Base-by-base conservation (phyloP, 64 coral and sea anemone species). In the Anthopleura sola region DNA sequence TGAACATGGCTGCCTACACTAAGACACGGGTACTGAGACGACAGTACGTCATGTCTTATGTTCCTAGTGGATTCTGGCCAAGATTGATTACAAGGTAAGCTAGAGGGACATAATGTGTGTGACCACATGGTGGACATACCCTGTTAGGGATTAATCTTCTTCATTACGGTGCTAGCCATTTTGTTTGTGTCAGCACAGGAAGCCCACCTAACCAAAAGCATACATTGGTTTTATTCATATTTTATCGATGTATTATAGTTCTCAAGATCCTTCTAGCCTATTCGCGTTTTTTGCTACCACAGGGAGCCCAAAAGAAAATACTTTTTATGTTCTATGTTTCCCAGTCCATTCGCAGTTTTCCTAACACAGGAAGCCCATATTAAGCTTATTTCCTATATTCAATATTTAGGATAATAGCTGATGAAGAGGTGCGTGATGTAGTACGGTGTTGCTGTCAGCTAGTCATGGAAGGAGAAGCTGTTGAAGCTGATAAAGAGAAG, bases 31-130 rank as follows among this genome's bases (percentile, higher is more conserved):
- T 99, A 1, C 60, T 99, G 26, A 81, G 96, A 49, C 49, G 96
- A 58, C 96, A 99, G 60, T 91, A 99, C 76, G 90, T 99, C 34
- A 99, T 99, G 96, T 99, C 96, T 9, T 99, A 99, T 90, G 90
- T 99, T 18, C 96, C 96, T 11, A 94, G 96, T 82, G 96, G 96
- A 12, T 99, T 99, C 53, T 99, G 96, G 96, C 92, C 96, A 1
- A 91, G 96, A 48, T 80, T 99, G 14, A 94, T 99, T 66, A 99
- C 96, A 11, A 99, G 96, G 96, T 99, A 38, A 6, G 49, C 18
- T n/a, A 38, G 39, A 44, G 9, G n/a, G n/a, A n/a, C n/a, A n/a
- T n/a, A n/a, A n/a, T n/a, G n/a, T n/a, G n/a, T 44, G 40, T 44
- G 40, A 44, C 9, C 40, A 44, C 40, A 6, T 44, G 40, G 9